phyloP scores from a whole-genome alignment of 2,888 invertebrate genomes.

The Catocala nupta region DNA sequence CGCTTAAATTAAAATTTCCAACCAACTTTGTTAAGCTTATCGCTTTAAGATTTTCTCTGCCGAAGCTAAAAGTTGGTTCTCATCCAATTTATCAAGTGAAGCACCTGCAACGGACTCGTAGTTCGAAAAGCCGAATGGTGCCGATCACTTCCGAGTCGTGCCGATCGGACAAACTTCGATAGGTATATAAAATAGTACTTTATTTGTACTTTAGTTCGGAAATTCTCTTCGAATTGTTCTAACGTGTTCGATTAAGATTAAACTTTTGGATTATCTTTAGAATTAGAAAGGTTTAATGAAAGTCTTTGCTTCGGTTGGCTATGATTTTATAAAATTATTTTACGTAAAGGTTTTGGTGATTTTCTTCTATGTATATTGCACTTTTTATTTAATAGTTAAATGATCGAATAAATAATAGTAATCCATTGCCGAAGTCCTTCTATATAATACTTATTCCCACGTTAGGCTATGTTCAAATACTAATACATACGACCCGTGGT shows the following conservation, averaged over 20 bases:
- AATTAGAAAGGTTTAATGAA: slow-evolving; percentile 15
- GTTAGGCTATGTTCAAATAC: too few relatives aligned
- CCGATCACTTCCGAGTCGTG: slow-evolving; percentile 41
- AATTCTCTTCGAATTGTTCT: slow-evolving; percentile 9
- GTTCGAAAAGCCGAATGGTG: slow-evolving; percentile 35
- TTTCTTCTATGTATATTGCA: too few relatives aligned
- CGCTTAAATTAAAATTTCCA: slow-evolving; percentile 41
- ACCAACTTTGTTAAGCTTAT: slow-evolving; percentile 44
- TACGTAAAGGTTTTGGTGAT: neutral
- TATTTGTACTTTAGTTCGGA: slow-evolving; percentile 7
- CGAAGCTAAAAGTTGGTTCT: slow-evolving; percentile 24
- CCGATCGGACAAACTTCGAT: slow-evolving; percentile 47
- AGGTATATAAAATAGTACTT: slow-evolving; percentile 10
- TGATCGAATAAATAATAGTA: too few relatives aligned
- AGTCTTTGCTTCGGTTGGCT: slow-evolving; percentile 5
- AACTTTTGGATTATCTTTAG: slow-evolving; percentile 16
- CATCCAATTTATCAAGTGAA: slow-evolving; percentile 23
- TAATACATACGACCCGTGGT: too few relatives aligned
- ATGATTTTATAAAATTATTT: slow-evolving; percentile 1
- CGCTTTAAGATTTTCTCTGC: slow-evolving; percentile 36
- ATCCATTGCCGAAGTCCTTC: too few relatives aligned
- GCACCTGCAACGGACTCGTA: slow-evolving; percentile 24
- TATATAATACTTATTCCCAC: too few relatives aligned
- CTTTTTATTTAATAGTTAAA: too few relatives aligned
- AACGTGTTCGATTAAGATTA: slow-evolving; percentile 17